Evolutionary conservation across 2,113 vertebrate genomes (phyloP), one percentile per base, ranked within the genome.

Genomic region (Epinephelus fuscoguttatus): DNA sequence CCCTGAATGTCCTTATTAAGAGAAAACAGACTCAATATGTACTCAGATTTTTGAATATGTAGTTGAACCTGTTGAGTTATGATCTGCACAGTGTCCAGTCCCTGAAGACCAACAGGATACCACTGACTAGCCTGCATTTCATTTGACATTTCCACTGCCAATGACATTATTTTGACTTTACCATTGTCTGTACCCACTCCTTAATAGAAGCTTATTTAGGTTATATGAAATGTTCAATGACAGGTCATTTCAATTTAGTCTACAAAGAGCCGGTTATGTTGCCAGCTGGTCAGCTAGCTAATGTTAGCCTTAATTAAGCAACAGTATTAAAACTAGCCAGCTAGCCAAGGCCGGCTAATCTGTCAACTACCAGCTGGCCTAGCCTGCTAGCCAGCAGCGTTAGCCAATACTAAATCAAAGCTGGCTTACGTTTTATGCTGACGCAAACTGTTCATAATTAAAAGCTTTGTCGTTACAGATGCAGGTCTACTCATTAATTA

Each of bases 291-390:
- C 59, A 61, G 75, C 23, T 79, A 84, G 55, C 64, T 63, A 59
- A 60, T 59, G 67, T 86, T 90, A 80, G 81, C 71, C 78, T 55
- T 83, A 84, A 83, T 89, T 87, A 86, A 88, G 78, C 84, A 78
- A 33, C 59, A 80, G 75, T 64, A 86, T 82, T 86, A 86, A 84
- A 84, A 84, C 73, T 83, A 86, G 61, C 82, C 69, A 62, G 82
- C 78, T 86, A 92, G 80, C 91, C 81, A 30, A 87, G 89, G 88
- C 84, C 89, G 80, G 90, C 89, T 93, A 92, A 92, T 86, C 91
- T 92, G 88, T 91, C 86, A 88, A 37, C 85, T 69, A 67, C 78
- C 88, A 86, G 89, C 84, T 86, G 83, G 87, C 89, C 91, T 86
- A 88, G 90, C 86, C 74, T 73, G 80, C 49, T 91, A 90, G 83